Percentiles rank a stretch among this genome's conserved stretches.
These are phyloP conservation scores for Piliocolobus tephrosceles DNA, from an alignment of 2,113 vertebrate species.

Conservation along the genomic window DNA sequence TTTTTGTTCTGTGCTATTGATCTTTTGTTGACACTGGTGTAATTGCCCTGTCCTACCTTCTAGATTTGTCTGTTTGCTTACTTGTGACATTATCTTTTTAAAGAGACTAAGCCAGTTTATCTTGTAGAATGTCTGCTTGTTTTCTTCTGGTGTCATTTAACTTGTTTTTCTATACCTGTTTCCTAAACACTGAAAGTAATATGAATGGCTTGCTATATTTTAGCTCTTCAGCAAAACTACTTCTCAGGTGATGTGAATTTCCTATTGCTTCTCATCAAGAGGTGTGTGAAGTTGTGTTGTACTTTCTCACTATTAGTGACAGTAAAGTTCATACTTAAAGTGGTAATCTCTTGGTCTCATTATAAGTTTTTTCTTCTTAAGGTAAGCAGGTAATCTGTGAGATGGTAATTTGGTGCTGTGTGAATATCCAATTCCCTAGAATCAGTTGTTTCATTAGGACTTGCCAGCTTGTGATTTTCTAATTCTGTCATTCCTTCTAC, in stretches of 20 bases:
- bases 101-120: constrained; percentile 3
- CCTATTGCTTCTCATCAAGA: neutral
- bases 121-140: neutral
- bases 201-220: constrained; percentile 24
- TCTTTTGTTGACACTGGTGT: constrained; percentile 16
- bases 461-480: constrained; percentile 50
- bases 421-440: constrained; percentile 34
- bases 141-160: constrained; percentile 42
- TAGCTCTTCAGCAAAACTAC: constrained; percentile 23
- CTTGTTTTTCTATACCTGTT: neutral
- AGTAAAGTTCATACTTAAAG: neutral
- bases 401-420: neutral
- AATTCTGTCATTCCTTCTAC: constrained; percentile 36
- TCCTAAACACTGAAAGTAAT: constrained; percentile 35
- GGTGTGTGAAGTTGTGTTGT: neutral
- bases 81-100: neutral
- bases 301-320: neutral
- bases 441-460: constrained; percentile 33
- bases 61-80: constrained; percentile 24
- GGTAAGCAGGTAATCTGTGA: constrained; percentile 27
- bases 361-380: constrained; percentile 13
- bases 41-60: neutral
- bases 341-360: neutral
- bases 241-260: constrained; percentile 46
- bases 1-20: constrained; percentile 20